Conservation (phyloP, 2,888 invertebrate genomes). For the Patella caerulea region DNA sequence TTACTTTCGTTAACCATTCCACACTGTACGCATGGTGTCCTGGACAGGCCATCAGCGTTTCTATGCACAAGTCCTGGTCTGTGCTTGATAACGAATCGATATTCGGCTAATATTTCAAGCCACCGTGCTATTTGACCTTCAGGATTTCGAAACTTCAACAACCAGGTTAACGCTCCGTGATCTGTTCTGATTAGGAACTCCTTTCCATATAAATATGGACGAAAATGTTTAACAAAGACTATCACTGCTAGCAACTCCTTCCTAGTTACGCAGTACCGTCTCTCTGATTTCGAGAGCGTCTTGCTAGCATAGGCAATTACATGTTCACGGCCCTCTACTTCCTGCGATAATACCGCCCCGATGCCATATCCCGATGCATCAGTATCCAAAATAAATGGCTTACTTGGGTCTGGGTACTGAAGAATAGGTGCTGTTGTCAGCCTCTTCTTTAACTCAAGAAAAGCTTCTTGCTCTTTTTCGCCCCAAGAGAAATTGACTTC, state of each 20-base stretch:
- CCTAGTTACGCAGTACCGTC: conserved; percentile 38
- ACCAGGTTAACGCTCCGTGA: no score
- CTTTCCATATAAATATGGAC: no score
- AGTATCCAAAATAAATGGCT: conserved; percentile 39
- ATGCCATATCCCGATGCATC: conserved; percentile 44
- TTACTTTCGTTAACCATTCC: not conserved
- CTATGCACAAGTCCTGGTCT: no score
- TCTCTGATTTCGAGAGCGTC: conserved; percentile 32
- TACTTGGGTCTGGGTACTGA: conserved; percentile 27
- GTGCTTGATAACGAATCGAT: no score
- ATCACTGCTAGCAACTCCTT: conserved; percentile 40
- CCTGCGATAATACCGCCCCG: conserved; percentile 42
- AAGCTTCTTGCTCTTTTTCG: conserved; percentile 28
- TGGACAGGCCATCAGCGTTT: no score
- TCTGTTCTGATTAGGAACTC: no score
- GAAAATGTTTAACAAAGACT: conserved; percentile 35
- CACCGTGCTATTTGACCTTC: no score
- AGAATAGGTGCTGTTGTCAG: conserved; percentile 34
- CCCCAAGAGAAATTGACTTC: conserved; percentile 32
- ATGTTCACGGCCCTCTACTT: conserved; percentile 37
- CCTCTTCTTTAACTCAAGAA: conserved; percentile 30
- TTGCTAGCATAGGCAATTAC: conserved; percentile 43
- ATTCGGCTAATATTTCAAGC: no score
- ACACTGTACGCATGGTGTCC: conserved; percentile 14
- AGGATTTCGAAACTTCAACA: no score